These are phyloP conservation scores for Idaea biselata DNA, from an alignment of 2,888 invertebrate species.

Conservation along the genomic window DNA sequence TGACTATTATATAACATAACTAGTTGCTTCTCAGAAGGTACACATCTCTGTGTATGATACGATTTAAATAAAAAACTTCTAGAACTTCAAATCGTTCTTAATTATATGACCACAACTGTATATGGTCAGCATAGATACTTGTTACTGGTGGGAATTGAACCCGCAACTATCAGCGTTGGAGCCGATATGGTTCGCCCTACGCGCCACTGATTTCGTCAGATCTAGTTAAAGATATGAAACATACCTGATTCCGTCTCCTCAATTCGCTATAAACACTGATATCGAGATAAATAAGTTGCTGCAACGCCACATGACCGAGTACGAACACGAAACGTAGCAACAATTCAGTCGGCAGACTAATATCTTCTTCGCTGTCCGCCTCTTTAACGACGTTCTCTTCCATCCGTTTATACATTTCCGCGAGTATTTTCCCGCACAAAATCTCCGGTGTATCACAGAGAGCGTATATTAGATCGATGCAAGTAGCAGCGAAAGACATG, in stretches of 20 bases:
- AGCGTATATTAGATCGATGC: constrained; percentile 78
- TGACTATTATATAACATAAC: no score
- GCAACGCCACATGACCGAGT: constrained; percentile 88
- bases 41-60: no score
- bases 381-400: constrained; percentile 61
- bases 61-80: no score
- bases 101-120: no score
- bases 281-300: constrained; percentile 91
- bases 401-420: constrained; percentile 69
- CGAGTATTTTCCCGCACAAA: constrained; percentile 70
- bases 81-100: no score
- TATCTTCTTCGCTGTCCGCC: constrained; percentile 54
- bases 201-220: no score
- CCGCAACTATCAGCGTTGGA: no score
- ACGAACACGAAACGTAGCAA: constrained; percentile 80
- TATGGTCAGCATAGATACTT: no score
- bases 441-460: constrained; percentile 81
- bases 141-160: no score
- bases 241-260: constrained; percentile 72
- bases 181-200: no score
- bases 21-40: no score
- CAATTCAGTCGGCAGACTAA: constrained; percentile 58
- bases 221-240: constrained; percentile 4
- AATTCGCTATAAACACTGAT: constrained; percentile 91
- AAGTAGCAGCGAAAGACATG: constrained; percentile 71